Percentiles rank a stretch among this genome's conserved stretches.
phyloP scores from a whole-genome alignment of 35 echinoderm and acorn worm genomes.

The Ptychodera flava region DNA sequence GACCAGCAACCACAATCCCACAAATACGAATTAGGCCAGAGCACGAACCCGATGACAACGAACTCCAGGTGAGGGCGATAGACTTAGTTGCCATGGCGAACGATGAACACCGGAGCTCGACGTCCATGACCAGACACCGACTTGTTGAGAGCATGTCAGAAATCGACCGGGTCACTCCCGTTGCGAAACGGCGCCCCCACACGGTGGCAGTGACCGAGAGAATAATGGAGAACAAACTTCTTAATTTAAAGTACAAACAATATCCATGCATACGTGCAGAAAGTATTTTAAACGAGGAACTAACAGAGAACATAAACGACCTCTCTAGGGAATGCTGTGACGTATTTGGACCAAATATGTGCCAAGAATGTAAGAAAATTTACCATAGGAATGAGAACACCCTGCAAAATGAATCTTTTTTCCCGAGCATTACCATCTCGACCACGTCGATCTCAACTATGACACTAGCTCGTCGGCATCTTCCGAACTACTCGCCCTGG shows the following conservation, averaged over 20 bases:
- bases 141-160: background rate
- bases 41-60: background rate
- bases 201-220: background rate
- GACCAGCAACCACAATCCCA: background rate
- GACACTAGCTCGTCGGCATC: constrained; percentile 40
- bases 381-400: constrained; percentile 27
- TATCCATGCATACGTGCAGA: constrained; percentile 53
- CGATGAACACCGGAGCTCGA: background rate
- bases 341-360: constrained; percentile 64
- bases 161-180: background rate
- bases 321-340: constrained; percentile 82
- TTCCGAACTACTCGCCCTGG: constrained; percentile 39
- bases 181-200: no score
- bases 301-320: constrained; percentile 35
- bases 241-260: background rate
- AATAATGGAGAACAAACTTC: background rate
- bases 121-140: background rate
- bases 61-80: background rate
- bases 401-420: constrained; percentile 32
- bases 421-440: constrained; percentile 42
- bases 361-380: constrained; percentile 69
- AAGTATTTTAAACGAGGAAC: constrained; percentile 56
- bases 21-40: background rate
- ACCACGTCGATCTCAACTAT: constrained; percentile 59
- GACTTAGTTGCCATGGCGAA: background rate